Base-by-base conservation (phyloP, 92 coral and sea anemone genomes). In the Palythoa caribaeorum region DNA sequence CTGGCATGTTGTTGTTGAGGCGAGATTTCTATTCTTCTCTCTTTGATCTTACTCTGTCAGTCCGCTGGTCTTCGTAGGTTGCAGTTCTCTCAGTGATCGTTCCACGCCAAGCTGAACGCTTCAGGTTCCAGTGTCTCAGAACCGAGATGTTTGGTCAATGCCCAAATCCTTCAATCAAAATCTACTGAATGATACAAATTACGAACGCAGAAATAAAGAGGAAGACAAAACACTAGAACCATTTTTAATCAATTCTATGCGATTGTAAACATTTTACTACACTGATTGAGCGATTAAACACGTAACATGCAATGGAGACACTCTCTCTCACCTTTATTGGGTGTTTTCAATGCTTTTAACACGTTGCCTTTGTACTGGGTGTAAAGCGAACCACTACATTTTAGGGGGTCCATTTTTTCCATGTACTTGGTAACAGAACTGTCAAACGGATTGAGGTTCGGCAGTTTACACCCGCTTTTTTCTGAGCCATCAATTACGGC, bases 381-480 rank as follows among this genome's bases (percentile, higher is more conserved):
- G 44, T 52, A 88, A 63, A 60, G 55, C 59, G 54, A 37, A 8
- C 88, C 88, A 53, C 28, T 71, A 52, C 91, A 88, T 14, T 52
- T 39, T 11, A 88, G 71, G 11, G 91, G 91, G 50, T 38, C 80
- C 88, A 69, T 55, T 70, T 37, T 74, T 5, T 81, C 52, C 55
- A 88, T 69, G 88, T 69, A 88, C 35, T 14, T 87, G 38, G 10
- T 73, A 50, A 88, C 88, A 51, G 89, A 80, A 19, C 68, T 63
- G 88, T 88, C 88, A 47, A 83, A 88, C 20, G 91, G 91, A 76
- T 88, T 79, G 19, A 88, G 79, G 12, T 39, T 51, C 2, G 91
- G 91, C 62, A 88, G 88, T 36, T 72, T 81, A 48, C 91, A 88
- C 10, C 88, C 91, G 7, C 68, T 57, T 4, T 2, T 77, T 9